Evolutionary conservation across 1,140 invertebrate genomes (phyloP).

Genomic region (Hyposmocoma kahamanoa): DNA sequence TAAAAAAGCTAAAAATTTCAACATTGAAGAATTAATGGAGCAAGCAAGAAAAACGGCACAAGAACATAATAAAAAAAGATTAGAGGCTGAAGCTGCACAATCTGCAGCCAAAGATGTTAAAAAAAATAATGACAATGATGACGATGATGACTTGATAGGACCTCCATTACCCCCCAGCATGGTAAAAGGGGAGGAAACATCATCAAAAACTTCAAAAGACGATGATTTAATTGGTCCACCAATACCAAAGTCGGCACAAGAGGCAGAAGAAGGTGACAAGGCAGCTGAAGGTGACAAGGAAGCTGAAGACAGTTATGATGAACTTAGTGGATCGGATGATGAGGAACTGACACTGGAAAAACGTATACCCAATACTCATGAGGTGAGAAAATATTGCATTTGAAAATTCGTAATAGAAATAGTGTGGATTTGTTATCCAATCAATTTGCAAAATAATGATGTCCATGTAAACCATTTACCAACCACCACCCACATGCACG

Average conservation of each 20-base stretch:
- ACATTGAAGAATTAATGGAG: conserved; percentile 77
- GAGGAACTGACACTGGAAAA: conserved; percentile 72
- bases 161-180: conserved; percentile 70
- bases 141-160: conserved; percentile 76
- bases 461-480: no score
- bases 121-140: conserved; percentile 20
- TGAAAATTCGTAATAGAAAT: not conserved
- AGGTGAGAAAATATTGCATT: conserved; percentile 61
- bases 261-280: conserved; percentile 20
- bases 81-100: conserved; percentile 32
- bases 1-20: conserved; percentile 85
- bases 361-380: conserved; percentile 85
- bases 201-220: conserved; percentile 9
- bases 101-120: no score
- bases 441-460: no score
- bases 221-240: conserved; percentile 36
- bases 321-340: conserved; percentile 73
- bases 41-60: conserved; percentile 70
- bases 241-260: conserved; percentile 21
- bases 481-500: no score
- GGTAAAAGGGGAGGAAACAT: not conserved
- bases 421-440: no score
- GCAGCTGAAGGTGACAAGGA: conserved; percentile 39
- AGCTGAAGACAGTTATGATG: conserved; percentile 68
- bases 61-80: conserved; percentile 37